Conservation (phyloP, 2,113 vertebrate genomes). For the Cynocephalus volans region DNA sequence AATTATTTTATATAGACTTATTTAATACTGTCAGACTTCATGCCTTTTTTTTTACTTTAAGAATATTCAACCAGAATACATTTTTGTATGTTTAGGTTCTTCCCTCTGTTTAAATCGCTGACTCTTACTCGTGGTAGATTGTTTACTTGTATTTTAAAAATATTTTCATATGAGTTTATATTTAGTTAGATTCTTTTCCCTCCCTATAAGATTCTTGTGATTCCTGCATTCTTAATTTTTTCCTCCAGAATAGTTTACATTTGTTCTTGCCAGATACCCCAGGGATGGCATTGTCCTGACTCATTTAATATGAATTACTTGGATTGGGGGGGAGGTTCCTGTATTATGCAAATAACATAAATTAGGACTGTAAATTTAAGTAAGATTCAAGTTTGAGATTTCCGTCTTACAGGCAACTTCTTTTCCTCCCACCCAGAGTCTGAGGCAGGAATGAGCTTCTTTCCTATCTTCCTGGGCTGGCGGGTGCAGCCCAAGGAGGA, state of each 20-base stretch:
- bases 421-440: background rate
- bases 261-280: background rate
- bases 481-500: background rate
- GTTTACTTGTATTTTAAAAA: background rate
- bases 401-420: background rate
- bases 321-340: background rate
- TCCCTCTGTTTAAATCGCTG: background rate
- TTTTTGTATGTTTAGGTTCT: background rate
- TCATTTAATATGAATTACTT: background rate
- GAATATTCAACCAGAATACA: background rate
- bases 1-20: background rate
- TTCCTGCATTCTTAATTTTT: background rate
- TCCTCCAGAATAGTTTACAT: background rate
- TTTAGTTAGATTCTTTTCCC: background rate
- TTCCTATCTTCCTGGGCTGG: background rate
- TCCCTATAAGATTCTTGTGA: background rate
- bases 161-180: background rate
- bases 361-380: background rate
- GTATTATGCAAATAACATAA: background rate
- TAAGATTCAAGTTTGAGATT: background rate
- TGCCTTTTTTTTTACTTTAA: background rate
- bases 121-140: background rate
- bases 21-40: background rate
- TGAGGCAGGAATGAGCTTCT: background rate
- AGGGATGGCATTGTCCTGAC: background rate